These are phyloP conservation scores for Ifrita kowaldi DNA, from an alignment of 2,113 vertebrate genomes.

Conservation along the genomic window DNA sequence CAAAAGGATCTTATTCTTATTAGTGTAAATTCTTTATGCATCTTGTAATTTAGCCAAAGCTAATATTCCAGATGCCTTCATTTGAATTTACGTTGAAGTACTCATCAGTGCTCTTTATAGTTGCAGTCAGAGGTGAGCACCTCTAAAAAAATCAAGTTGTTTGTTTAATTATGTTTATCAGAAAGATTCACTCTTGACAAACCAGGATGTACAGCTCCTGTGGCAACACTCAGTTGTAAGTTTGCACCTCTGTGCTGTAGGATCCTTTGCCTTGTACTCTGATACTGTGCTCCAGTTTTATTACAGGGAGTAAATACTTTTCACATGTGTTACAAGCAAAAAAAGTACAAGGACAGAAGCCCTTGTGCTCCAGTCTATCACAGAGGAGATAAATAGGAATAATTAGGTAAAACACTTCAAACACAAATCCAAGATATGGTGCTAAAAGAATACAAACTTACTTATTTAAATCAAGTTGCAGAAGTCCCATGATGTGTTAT, in stretches of 20 bases:
- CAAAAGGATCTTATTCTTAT: neutral
- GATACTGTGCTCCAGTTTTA: neutral
- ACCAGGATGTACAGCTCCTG: accelerated
- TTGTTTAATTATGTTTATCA: neutral
- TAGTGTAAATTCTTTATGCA: neutral
- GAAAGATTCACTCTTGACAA: neutral
- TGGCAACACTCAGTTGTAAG: neutral
- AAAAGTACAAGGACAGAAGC: neutral
- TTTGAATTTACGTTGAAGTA: neutral
- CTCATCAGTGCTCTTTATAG: neutral
- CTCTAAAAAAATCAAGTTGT: neutral
- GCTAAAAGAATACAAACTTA: neutral
- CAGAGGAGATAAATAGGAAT: neutral
- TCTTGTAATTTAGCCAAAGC: neutral
- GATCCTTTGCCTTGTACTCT: neutral
- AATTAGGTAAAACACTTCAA: neutral
- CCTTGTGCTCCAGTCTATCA: neutral
- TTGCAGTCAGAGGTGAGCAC: neutral
- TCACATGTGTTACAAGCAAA: neutral
- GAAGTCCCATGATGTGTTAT: neutral
- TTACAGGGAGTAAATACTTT: neutral
- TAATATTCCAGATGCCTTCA: neutral
- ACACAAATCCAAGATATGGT: neutral
- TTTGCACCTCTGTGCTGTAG: neutral
- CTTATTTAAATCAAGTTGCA: neutral